These are phyloP conservation scores for Eristalis arbustorum DNA, from an alignment of 2,888 invertebrate species.

Conservation along the genomic window DNA sequence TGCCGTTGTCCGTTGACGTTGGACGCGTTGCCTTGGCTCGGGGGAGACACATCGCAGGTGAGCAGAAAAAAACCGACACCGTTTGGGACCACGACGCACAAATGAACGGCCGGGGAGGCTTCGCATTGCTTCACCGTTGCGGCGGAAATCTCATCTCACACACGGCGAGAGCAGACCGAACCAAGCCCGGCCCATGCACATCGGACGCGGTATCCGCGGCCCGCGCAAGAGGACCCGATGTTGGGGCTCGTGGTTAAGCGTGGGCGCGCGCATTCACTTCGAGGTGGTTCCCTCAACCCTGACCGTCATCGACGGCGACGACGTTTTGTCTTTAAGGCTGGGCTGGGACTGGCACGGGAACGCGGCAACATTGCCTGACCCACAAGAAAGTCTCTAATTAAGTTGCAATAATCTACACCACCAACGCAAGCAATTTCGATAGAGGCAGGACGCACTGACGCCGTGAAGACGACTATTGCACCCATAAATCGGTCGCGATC, in stretches of 20 bases:
- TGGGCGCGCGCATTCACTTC: constrained; percentile 55
- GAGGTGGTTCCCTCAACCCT: constrained; percentile 58
- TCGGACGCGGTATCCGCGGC: constrained; percentile 10
- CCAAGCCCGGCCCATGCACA: not conserved
- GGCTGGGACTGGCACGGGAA: constrained; percentile 27
- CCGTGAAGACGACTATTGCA: constrained; percentile 45
- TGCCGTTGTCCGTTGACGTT: constrained; percentile 60
- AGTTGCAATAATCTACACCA: constrained; percentile 69
- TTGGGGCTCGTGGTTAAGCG: constrained; percentile 62
- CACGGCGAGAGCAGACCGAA: constrained; percentile 8
- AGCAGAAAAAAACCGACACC: constrained; percentile 30
- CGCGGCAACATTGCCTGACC: constrained; percentile 47
- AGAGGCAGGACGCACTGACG: not conserved
- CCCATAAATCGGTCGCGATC: constrained; percentile 48
- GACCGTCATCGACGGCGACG: constrained; percentile 48
- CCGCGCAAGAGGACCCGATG: not conserved
- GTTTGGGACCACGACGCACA: constrained; percentile 44
- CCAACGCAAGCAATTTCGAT: constrained; percentile 62
- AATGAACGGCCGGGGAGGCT: constrained; percentile 5
- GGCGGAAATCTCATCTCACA: constrained; percentile 41
- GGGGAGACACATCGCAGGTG: constrained; percentile 64
- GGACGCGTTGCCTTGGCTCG: constrained; percentile 43
- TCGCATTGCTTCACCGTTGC: too few species aligned
- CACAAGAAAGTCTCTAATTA: constrained; percentile 68
- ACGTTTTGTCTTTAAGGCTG: constrained; percentile 59